Conservation (phyloP, 2,888 invertebrate genomes). For the Drosophila mimetica region DNA sequence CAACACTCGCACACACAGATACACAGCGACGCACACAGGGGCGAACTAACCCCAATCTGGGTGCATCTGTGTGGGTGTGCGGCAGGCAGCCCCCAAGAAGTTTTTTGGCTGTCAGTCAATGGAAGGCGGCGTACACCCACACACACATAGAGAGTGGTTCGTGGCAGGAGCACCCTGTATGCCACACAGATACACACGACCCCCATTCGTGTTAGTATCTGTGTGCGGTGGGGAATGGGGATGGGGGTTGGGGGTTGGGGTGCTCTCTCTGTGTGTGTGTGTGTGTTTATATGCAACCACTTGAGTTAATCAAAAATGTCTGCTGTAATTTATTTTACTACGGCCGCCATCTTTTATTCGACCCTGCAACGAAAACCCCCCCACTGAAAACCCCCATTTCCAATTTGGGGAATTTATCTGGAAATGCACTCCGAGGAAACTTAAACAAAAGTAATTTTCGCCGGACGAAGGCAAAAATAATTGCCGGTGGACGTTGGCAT, state of each 20-base stretch:
- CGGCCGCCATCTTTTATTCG: constrained; percentile 77
- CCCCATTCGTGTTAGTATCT: constrained; percentile 19
- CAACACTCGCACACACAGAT: constrained; percentile 51
- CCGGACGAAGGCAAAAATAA: constrained; percentile 36
- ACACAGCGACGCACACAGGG: constrained; percentile 44
- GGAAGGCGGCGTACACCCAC: constrained; percentile 64
- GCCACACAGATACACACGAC: constrained; percentile 25
- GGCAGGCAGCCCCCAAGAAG: constrained; percentile 72
- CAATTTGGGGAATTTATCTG: constrained; percentile 49
- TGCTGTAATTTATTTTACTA: constrained; percentile 83
- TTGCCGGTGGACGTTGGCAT: constrained; percentile 25
- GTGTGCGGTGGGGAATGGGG: not conserved
- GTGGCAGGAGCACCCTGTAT: constrained; percentile 66
- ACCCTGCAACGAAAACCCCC: constrained; percentile 25
- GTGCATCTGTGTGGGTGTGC: constrained; percentile 43
- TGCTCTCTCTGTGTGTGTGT: constrained; percentile 25
- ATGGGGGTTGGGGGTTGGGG: not conserved
- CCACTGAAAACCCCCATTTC: constrained; percentile 13
- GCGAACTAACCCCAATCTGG: constrained; percentile 50
- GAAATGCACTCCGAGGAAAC: constrained; percentile 35
- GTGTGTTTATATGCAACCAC: constrained; percentile 73
- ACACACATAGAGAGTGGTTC: constrained; percentile 18
- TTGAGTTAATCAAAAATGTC: constrained; percentile 83
- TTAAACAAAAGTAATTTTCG: constrained; percentile 50
- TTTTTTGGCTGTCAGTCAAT: constrained; percentile 79